A percentile compares a stretch with the other conserved stretches of the same genome.
phyloP scores from a whole-genome alignment of 2,888 invertebrate species.

The Lissocephala sabroskyi region DNA sequence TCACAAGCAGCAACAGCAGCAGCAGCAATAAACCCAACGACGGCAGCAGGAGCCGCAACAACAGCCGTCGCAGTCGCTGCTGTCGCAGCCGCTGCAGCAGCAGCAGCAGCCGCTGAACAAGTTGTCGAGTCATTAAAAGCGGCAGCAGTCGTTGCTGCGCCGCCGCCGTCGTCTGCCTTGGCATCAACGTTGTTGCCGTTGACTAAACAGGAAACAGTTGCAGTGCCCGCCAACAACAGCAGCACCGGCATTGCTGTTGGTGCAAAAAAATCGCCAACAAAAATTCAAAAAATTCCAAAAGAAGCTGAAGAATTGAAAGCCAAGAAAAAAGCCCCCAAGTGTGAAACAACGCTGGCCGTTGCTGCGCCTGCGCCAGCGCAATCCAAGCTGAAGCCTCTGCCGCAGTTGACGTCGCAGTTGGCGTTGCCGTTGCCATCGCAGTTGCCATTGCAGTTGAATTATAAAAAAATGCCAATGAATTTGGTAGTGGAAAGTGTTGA shows the following conservation, averaged over 20 bases:
- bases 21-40: constrained; percentile 28
- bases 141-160: constrained; percentile 22
- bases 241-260: no score
- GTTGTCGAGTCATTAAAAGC: constrained; percentile 62
- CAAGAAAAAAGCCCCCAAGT: constrained; percentile 50
- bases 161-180: constrained; percentile 19
- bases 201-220: constrained; percentile 63
- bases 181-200: constrained; percentile 26
- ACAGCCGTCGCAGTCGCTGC: not conserved
- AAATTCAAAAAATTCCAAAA: constrained; percentile 62
- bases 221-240: constrained; percentile 30
- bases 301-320: constrained; percentile 59
- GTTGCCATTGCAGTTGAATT: no score
- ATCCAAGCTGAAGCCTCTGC: no score
- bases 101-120: constrained; percentile 59
- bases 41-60: constrained; percentile 11
- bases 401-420: no score
- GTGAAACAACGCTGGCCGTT: constrained; percentile 1
- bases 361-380: not conserved
- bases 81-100: constrained; percentile 5
- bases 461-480: constrained; percentile 50
- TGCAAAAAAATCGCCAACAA: no score
- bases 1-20: constrained; percentile 19
- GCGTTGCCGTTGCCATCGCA: no score
- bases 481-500: constrained; percentile 51